Evolutionary conservation across 2,797 vertebrate species (phyloP), one percentile per base, ranked within the genome.

Genomic region (Spinibarbus caldwelli): DNA sequence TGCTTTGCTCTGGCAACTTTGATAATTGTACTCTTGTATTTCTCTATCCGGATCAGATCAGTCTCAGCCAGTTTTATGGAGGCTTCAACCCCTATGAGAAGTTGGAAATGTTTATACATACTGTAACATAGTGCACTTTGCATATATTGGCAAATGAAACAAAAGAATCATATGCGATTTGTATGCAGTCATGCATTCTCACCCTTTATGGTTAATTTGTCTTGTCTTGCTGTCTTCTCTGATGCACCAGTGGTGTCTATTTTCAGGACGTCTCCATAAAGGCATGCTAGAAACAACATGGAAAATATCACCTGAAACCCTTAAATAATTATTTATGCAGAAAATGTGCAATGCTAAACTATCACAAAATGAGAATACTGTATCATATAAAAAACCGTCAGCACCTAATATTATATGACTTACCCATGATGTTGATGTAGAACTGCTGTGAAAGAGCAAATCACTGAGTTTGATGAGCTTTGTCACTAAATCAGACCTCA

Each of bases 161-260:
- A 52, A 52, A 82, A 7, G 19, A n/a, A 8, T 70, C 47, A n/a
- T n/a, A 71, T 23, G 31, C 36, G 36, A 49, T 49, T 41, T 72
- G 59, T 26, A 36, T 21, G n/a, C 26, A 78, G 54, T 43, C 29
- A 68, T 23, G 11, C 12, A 41, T 36, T 29, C 49, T 3, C 49
- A 85, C 88, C 88, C 57, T 52, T 87, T 1, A 79, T 1, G 15
- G 68, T 49, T 45, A 87, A 76, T 17, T 5, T 29, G 47, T 91
- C 88, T 2, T 90, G 90, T 68, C 88, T 91, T 0, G 64, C 83
- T 19, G 86, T 84, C 5, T 0, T 0, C 14, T 86, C 90, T 0
- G 94, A 92, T 45, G 91, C 91, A 31, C 91, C 91, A 7, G 68
- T 91, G n/a, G 91, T 90, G 4, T 86, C 78, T n/a, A 92, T 81